Evolutionary conservation across 2,113 vertebrate species (phyloP).

Genomic region (Phalacrocorax aristotelis): DNA sequence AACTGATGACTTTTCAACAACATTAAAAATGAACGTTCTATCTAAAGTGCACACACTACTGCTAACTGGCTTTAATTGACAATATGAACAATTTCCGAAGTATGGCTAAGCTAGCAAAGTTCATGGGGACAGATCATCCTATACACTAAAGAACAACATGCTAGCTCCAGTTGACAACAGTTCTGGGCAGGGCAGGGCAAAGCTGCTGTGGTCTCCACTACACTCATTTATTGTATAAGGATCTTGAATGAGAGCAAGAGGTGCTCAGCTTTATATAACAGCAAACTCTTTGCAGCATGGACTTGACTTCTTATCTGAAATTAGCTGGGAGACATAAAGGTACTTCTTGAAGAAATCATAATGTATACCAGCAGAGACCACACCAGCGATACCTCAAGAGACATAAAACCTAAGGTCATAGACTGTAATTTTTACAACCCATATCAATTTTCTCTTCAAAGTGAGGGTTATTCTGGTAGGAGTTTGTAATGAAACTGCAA

Average conservation of each 20-base stretch:
- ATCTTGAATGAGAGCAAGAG: background rate
- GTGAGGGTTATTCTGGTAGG: conserved; percentile 54
- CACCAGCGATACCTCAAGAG: conserved; percentile 5
- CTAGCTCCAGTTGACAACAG: background rate
- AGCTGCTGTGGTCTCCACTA: background rate
- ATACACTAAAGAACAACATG: background rate
- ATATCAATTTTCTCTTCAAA: conserved; percentile 68
- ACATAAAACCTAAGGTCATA: conserved; percentile 42
- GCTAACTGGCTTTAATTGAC: background rate
- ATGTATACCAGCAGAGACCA: background rate
- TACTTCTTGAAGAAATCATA: background rate
- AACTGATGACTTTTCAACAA: background rate
- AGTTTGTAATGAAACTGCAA: conserved; percentile 64
- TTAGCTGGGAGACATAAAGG: background rate
- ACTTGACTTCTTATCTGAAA: background rate
- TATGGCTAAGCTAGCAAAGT: background rate
- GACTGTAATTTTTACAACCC: conserved; percentile 57
- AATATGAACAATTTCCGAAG: background rate
- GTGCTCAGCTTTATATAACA: background rate
- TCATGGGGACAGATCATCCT: background rate
- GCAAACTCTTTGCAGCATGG: background rate
- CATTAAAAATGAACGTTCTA: background rate
- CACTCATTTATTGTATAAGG: background rate
- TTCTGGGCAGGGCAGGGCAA: background rate
- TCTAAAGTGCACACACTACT: background rate